Conservation (phyloP, 2,797 vertebrate genomes). For the Rhabdomys pumilio region DNA sequence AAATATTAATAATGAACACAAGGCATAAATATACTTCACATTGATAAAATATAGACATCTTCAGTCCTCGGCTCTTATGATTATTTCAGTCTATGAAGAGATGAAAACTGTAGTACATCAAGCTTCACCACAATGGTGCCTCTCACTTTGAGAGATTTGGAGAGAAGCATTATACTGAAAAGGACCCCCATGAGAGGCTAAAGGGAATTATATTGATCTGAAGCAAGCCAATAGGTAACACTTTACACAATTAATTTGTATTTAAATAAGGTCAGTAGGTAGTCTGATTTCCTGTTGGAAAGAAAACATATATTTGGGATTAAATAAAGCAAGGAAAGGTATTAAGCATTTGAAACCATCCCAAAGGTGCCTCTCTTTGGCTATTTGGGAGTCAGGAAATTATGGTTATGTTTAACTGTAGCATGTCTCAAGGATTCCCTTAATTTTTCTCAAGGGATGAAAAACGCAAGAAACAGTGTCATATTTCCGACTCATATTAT, state of each 20-base stretch:
- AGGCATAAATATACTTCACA: neutral
- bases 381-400: slow-evolving; percentile 75
- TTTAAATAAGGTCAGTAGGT: slow-evolving; percentile 69
- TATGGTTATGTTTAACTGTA: slow-evolving; percentile 84
- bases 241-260: slow-evolving; percentile 25
- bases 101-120: neutral
- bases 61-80: neutral
- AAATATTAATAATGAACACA: slow-evolving; percentile 30
- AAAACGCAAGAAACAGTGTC: neutral
- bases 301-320: slow-evolving; percentile 43
- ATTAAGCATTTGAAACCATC: slow-evolving; percentile 82
- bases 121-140: neutral
- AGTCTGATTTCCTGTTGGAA: slow-evolving; percentile 69
- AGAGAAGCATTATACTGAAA: slow-evolving; percentile 45
- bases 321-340: slow-evolving; percentile 79
- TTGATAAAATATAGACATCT: slow-evolving; percentile 8
- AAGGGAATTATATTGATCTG: slow-evolving; percentile 69
- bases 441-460: slow-evolving; percentile 31
- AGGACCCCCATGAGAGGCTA: slow-evolving; percentile 40
- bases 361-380: slow-evolving; percentile 84
- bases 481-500: slow-evolving; percentile 48
- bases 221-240: slow-evolving; percentile 27
- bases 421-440: slow-evolving; percentile 74
- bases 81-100: neutral
- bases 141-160: slow-evolving; percentile 37